Evolutionary conservation across 2,888 invertebrate genomes (phyloP).

Genomic region (Blastobasis lacticolella): DNA sequence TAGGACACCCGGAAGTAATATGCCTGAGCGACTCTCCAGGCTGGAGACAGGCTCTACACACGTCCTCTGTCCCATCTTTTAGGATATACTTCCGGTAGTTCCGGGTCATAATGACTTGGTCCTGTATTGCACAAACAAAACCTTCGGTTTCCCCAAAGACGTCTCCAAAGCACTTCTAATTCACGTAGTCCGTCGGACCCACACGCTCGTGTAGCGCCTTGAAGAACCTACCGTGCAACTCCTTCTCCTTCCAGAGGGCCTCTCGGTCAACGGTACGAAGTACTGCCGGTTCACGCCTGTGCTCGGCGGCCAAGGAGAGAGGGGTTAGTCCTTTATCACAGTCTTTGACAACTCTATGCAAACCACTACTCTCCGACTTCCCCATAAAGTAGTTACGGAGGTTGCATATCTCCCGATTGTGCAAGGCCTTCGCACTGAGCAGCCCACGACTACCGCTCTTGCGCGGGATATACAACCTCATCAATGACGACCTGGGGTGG

Average conservation of each 20-base stretch:
- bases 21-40: no score
- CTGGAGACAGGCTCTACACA: no score
- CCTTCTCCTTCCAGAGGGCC: background rate
- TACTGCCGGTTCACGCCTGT: background rate
- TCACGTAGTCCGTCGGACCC: background rate
- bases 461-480: constrained; percentile 11
- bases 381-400: background rate
- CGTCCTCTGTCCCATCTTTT: no score
- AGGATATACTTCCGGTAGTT: no score
- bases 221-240: constrained; percentile 2
- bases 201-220: background rate
- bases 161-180: background rate
- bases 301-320: background rate
- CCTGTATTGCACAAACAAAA: no score
- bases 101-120: no score
- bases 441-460: constrained; percentile 7
- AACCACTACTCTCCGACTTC: background rate
- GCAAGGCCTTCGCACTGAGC: background rate
- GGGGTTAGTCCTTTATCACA: background rate
- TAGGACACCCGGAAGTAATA: no score
- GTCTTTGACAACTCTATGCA: no score
- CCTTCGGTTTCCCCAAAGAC: background rate
- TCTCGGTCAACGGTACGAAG: constrained; percentile 2
- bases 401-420: background rate
- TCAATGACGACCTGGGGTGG: constrained; percentile 10